These are phyloP conservation scores for Sebastes hubbsi DNA, from an alignment of 2,797 vertebrate genomes.

Conservation along the genomic window DNA sequence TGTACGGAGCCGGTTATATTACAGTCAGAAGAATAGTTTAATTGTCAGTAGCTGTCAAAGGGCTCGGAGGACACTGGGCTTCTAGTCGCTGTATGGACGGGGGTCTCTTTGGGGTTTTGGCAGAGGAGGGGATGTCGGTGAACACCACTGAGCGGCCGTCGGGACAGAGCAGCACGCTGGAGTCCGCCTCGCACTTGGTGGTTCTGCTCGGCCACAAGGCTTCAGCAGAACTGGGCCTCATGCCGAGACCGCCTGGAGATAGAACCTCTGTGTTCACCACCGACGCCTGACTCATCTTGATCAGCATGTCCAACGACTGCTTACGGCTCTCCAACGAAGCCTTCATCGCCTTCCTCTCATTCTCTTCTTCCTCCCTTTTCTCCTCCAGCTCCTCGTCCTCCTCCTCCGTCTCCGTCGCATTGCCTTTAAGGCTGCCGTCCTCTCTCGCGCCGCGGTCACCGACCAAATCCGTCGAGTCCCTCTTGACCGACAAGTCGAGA, in stretches of 20 bases:
- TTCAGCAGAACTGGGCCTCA: constrained; percentile 77
- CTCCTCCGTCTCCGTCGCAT: constrained; percentile 72
- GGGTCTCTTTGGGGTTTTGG: constrained; percentile 76
- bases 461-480: constrained; percentile 44
- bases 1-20: background rate
- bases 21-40: constrained; percentile 37
- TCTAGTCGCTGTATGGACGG: constrained; percentile 82
- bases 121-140: constrained; percentile 63
- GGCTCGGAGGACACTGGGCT: constrained; percentile 67
- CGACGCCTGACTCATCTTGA: constrained; percentile 85
- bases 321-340: constrained; percentile 82
- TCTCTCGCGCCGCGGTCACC: constrained; percentile 11
- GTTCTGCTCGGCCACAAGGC: constrained; percentile 88
- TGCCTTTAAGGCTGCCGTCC: constrained; percentile 28
- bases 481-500: constrained; percentile 93
- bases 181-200: constrained; percentile 97
- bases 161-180: constrained; percentile 90
- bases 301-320: constrained; percentile 87
- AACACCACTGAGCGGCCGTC: constrained; percentile 81
- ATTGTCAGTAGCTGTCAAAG: constrained; percentile 65
- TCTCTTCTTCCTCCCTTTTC: constrained; percentile 66
- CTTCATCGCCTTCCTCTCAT: constrained; percentile 65
- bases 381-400: constrained; percentile 70
- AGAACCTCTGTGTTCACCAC: constrained; percentile 83
- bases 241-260: constrained; percentile 65